Evolutionary conservation across 2,797 vertebrate species (phyloP).

Genomic region (Odontamblyopus rebecca): DNA sequence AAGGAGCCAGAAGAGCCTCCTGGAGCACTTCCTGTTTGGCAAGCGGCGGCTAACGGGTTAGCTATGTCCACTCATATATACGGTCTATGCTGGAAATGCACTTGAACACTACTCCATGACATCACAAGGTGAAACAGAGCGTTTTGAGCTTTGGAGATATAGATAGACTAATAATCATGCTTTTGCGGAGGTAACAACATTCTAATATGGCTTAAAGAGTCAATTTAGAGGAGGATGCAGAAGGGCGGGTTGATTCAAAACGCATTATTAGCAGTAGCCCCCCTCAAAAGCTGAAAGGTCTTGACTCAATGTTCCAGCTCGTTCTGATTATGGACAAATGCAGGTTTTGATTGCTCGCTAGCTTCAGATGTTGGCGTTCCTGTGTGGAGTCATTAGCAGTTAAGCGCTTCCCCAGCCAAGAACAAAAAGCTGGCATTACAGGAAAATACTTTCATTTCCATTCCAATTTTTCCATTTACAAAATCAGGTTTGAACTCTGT

Average conservation of each 20-base stretch:
- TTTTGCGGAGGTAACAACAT: too few species aligned
- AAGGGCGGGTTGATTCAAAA: neutral
- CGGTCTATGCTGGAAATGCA: too few species aligned
- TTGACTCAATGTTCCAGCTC: neutral
- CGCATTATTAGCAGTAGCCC: too few species aligned
- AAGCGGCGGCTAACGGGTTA: too few species aligned
- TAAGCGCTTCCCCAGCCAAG: constrained; percentile 38
- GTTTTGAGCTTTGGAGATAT: too few species aligned
- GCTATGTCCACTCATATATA: too few species aligned
- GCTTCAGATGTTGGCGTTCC: constrained; percentile 16
- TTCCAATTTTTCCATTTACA: constrained; percentile 45
- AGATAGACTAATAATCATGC: too few species aligned
- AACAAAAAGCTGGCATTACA: constrained; percentile 59
- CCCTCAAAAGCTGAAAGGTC: neutral
- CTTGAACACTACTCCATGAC: too few species aligned
- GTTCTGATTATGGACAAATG: neutral
- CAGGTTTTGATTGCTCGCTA: neutral
- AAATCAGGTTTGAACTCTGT: constrained; percentile 56
- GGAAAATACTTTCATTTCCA: constrained; percentile 47
- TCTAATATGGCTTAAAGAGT: too few species aligned
- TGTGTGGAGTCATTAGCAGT: constrained; percentile 32
- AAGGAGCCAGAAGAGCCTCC: too few species aligned
- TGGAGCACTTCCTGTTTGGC: too few species aligned
- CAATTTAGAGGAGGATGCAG: neutral
- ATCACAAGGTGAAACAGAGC: too few species aligned